These are phyloP conservation scores for Pomatostomus ruficeps DNA, from an alignment of 2,113 vertebrate species.

Conservation along the genomic window DNA sequence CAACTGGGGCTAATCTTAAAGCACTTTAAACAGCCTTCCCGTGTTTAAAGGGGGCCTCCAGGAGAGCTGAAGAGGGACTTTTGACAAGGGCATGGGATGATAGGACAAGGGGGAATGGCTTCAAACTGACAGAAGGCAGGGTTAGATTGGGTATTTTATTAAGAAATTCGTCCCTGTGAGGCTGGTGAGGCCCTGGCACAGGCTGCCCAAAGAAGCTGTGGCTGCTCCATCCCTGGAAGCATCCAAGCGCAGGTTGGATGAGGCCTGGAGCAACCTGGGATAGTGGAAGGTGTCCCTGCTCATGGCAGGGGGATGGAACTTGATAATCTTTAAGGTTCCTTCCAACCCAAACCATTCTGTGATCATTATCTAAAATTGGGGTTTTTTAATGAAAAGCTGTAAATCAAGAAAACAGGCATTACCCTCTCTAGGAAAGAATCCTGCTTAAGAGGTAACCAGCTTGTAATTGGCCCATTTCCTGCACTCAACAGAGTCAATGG, in stretches of 20 bases:
- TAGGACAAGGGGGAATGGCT: neutral
- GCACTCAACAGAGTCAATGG: neutral
- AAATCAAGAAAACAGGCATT: neutral
- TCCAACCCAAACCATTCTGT: neutral
- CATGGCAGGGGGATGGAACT: neutral
- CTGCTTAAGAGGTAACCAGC: neutral
- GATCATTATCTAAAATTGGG: neutral
- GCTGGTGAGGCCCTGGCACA: neutral
- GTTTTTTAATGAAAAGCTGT: neutral
- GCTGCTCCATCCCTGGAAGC: neutral
- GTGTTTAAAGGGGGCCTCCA: neutral
- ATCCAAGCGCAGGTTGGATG: rapidly evolving
- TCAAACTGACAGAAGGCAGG: neutral
- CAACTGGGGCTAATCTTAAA: conserved; percentile 11
- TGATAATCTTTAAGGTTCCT: neutral
- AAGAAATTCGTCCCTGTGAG: neutral
- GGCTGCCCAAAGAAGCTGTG: neutral
- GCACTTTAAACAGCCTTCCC: neutral
- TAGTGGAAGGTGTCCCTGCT: neutral
- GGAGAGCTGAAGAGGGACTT: neutral
- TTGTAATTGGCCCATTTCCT: neutral
- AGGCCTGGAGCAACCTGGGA: no score
- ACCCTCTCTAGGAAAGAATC: neutral
- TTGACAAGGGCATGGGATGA: neutral
- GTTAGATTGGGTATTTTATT: neutral